Base-by-base conservation (phyloP, 2,888 invertebrate genomes). In the Ormyrus rosae region DNA sequence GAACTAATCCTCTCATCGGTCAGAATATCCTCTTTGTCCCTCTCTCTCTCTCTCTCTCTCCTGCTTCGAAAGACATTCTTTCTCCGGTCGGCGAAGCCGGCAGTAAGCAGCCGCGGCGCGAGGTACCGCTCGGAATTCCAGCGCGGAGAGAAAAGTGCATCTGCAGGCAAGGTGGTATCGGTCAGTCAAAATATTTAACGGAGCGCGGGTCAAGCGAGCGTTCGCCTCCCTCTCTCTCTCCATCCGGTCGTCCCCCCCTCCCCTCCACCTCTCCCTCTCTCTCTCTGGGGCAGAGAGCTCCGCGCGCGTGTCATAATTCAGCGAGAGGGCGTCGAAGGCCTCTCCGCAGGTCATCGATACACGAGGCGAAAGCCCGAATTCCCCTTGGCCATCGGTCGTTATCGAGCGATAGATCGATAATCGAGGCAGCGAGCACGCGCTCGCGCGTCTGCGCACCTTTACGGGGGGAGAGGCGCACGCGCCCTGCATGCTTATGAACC, bases 391-490 rank as follows among this genome's bases (percentile, higher is more conserved):
- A 51, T 76, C 72, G 73, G 68, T 64, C 68, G 77, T 78, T 79
- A 82, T 82, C 81, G 81, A 82, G 60, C 79, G 76, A 76, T 79
- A 65, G 79, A 82, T 82, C 81, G 79, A 81, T 81, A 77, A 78
- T 75, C 72, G 75, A 67, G 81, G 19, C 60, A 6, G 13, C 46
- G 80, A 8, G 67, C 50, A 61, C 61, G 64, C 56, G 55, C 55
- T 76, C 72, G 13, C 74, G 60, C 74, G 78, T 58, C 67, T 65
- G 76, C 64, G 72, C 73, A 61, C 61, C 48, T 7, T 71, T 8
- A 6, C n/a, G 67, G 68, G 69, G 78, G 71, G 45, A 60, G 13
- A 69, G 72, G 80, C 85, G 83, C 84, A 84, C 84, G 85, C 85
- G 83, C 83, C 84, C 83, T 82, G 77, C 83, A 75, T 72, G 53